Conservation (phyloP, 2,888 invertebrate species). For the Drosophila meridiana region DNA sequence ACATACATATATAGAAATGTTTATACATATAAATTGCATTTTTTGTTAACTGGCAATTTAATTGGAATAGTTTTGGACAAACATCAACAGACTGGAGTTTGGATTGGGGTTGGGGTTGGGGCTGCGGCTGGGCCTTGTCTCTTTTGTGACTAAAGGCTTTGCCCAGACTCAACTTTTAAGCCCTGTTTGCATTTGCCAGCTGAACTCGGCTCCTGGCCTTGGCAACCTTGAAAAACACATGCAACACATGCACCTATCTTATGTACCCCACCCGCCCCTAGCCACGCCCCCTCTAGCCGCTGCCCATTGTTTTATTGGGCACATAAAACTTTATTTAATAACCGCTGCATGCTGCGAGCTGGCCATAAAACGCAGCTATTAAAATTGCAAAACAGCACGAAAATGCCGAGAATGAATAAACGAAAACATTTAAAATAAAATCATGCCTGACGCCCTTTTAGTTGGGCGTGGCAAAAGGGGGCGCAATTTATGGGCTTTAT, state of each 20-base stretch:
- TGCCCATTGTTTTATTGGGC: constrained; percentile 34
- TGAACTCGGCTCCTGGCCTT: constrained; percentile 26
- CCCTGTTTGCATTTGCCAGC: constrained; percentile 21
- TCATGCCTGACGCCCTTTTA: constrained; percentile 32
- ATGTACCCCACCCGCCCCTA: background rate
- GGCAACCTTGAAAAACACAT: constrained; percentile 34
- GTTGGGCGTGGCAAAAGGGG: constrained; percentile 11
- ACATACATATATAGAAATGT: background rate
- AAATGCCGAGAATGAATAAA: constrained; percentile 35
- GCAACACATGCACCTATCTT: background rate
- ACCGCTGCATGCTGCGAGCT: constrained; percentile 59
- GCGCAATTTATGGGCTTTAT: constrained; percentile 34
- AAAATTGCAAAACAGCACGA: constrained; percentile 45
- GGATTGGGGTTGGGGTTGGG: constrained; percentile 31
- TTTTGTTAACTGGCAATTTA: constrained; percentile 51
- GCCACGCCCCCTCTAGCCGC: background rate
- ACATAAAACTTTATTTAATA: constrained; percentile 75
- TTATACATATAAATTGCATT: constrained; percentile 3
- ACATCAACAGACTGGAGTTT: constrained; percentile 53
- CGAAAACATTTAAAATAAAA: constrained; percentile 66
- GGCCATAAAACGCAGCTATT: constrained; percentile 70
- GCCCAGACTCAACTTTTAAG: constrained; percentile 5
- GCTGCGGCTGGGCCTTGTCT: constrained; percentile 15
- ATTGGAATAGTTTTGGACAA: constrained; percentile 72
- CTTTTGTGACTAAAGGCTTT: constrained; percentile 17